Conservation (phyloP, 2,888 invertebrate species). For the Cristatella mucedo region DNA sequence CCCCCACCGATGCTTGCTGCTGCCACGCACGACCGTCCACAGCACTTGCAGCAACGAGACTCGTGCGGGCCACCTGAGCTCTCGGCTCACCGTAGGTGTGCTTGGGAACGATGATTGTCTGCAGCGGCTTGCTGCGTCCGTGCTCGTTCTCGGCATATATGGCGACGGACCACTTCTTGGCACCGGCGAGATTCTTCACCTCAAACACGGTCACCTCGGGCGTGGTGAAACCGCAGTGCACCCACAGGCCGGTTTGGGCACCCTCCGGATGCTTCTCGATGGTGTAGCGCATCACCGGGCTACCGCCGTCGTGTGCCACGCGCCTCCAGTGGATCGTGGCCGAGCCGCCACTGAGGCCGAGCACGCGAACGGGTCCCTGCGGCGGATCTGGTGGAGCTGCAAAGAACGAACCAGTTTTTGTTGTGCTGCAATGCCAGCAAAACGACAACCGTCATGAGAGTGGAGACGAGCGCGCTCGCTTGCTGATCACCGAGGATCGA, state of each 20-base stretch:
- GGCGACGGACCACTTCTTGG: slow-evolving; percentile 2
- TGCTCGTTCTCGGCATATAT: slow-evolving; percentile 8
- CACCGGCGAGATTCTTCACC: slow-evolving; percentile 1
- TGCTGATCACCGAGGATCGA: no score
- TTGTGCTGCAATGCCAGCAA: no score
- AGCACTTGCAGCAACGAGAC: no score
- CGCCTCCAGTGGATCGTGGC: slow-evolving; percentile 7
- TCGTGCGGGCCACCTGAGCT: no score
- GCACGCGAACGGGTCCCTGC: background rate
- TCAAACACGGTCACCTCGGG: slow-evolving; percentile 5
- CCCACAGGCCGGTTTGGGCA: slow-evolving; percentile 1
- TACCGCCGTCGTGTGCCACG: slow-evolving; percentile 1
- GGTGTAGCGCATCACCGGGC: background rate
- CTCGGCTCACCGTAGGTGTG: no score
- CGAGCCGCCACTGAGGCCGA: background rate
- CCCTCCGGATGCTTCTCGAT: slow-evolving; percentile 7
- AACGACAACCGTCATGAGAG: no score
- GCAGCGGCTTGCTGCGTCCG: slow-evolving; percentile 3
- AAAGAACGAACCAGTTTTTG: no score
- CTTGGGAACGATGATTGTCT: no score
- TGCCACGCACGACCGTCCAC: no score
- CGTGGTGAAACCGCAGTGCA: slow-evolving; percentile 5
- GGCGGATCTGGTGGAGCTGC: slow-evolving; percentile 3
- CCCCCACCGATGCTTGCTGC: no score
- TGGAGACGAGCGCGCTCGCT: no score